Evolutionary conservation across 2,888 invertebrate species (phyloP).

Genomic region (Liodrosophila aerea): DNA sequence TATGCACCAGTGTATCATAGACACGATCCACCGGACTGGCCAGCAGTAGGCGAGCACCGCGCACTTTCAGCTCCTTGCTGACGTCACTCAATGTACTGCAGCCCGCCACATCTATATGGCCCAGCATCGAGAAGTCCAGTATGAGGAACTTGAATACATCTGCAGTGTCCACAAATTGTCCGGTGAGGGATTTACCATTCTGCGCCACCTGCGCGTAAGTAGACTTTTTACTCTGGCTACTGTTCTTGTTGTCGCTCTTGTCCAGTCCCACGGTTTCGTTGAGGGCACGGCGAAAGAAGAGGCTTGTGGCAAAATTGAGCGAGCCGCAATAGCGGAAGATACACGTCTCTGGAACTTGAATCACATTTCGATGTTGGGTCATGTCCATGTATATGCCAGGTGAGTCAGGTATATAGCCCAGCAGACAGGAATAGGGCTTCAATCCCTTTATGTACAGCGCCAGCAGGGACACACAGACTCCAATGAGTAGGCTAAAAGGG

Average conservation of each 20-base stretch:
- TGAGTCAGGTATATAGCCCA: slow-evolving; percentile 86
- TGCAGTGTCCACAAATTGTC: slow-evolving; percentile 25
- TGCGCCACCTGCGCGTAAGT: slow-evolving; percentile 57
- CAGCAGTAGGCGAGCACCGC: slow-evolving; percentile 84
- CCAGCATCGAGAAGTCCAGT: slow-evolving; percentile 86
- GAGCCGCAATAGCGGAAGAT: slow-evolving; percentile 88
- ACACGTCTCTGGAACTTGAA: slow-evolving; percentile 86
- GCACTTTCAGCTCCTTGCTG: slow-evolving; percentile 83
- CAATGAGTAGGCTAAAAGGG: slow-evolving; percentile 83
- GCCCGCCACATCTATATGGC: slow-evolving; percentile 86
- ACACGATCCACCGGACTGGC: slow-evolving; percentile 84
- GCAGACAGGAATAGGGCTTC: slow-evolving; percentile 85
- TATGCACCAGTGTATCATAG: slow-evolving; percentile 80
- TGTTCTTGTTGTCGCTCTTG: slow-evolving; percentile 24
- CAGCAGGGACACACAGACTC: slow-evolving; percentile 86
- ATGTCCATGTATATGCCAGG: slow-evolving; percentile 87
- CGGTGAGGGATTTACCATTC: slow-evolving; percentile 43
- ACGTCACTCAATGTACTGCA: slow-evolving; percentile 84
- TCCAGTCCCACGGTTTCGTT: slow-evolving; percentile 83
- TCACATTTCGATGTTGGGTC: slow-evolving; percentile 85
- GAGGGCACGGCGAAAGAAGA: slow-evolving; percentile 84
- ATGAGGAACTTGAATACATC: slow-evolving; percentile 81
- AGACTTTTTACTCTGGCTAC: slow-evolving; percentile 20
- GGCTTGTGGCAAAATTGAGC: slow-evolving; percentile 86
- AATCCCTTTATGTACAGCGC: slow-evolving; percentile 87